Evolutionary conservation across 1,140 invertebrate genomes (phyloP).

Genomic region (Drosophila albomicans): DNA sequence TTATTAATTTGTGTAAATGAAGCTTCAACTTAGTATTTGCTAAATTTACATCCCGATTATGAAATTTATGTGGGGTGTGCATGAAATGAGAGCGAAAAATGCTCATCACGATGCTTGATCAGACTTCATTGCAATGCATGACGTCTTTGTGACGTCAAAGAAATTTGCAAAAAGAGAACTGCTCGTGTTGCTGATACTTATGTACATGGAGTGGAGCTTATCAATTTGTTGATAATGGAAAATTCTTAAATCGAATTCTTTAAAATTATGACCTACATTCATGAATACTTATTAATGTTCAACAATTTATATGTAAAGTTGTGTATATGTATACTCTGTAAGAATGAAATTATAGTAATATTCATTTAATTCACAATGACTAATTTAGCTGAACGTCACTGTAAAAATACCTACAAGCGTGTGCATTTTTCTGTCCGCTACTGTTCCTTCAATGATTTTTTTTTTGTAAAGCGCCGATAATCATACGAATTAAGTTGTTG

Average conservation of each 20-base stretch:
- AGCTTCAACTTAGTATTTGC: too few species aligned
- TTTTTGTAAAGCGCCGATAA: conserved; percentile 52
- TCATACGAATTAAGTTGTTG: conserved; percentile 65
- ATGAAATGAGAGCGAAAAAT: not conserved
- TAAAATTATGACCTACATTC: not conserved
- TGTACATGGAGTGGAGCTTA: not conserved
- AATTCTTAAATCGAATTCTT: not conserved
- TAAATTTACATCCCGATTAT: not conserved
- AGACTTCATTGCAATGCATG: not conserved
- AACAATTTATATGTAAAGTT: too few species aligned
- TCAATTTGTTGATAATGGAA: not conserved
- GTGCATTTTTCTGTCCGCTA: conserved; percentile 20
- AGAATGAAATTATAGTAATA: not conserved
- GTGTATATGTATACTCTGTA: not conserved
- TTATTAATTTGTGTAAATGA: too few species aligned
- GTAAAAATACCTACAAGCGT: not conserved
- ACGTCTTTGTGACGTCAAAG: not conserved
- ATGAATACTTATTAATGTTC: too few species aligned
- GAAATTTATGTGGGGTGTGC: conserved; percentile 32
- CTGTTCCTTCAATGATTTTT: conserved; percentile 39
- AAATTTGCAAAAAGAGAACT: not conserved
- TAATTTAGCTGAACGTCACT: not conserved
- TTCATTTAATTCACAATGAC: not conserved
- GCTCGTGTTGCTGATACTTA: not conserved
- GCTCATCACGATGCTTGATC: not conserved